Conservation (phyloP, 2,888 invertebrate species). For the Gandaritis pyraliata region DNA sequence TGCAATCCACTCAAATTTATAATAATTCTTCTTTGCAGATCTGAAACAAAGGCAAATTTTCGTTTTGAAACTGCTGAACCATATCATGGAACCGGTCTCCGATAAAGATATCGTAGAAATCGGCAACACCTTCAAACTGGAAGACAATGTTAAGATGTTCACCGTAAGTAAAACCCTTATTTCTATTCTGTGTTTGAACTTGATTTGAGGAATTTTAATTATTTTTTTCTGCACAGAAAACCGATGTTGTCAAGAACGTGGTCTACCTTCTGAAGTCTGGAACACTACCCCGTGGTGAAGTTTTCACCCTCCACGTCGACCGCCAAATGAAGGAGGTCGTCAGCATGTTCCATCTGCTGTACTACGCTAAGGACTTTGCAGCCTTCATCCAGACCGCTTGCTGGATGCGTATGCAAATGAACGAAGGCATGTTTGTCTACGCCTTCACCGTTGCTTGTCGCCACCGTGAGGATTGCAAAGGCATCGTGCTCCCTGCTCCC, state of each 20-base stretch:
- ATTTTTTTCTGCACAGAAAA: conserved; percentile 65
- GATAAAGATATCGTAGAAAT: conserved; percentile 75
- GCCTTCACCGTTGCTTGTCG: conserved; percentile 80
- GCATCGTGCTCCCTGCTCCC: conserved; percentile 81
- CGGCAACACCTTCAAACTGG: conserved; percentile 71
- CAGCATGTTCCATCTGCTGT: conserved; percentile 80
- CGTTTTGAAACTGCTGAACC: conserved; percentile 80
- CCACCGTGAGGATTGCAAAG: conserved; percentile 79
- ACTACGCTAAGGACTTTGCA: conserved; percentile 80
- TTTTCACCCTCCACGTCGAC: conserved; percentile 79
- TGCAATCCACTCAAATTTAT: no score
- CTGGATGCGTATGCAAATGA: conserved; percentile 80
- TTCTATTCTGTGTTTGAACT: no score
- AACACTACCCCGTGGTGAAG: conserved; percentile 81
- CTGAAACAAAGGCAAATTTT: conserved; percentile 75
- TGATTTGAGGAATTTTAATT: no score
- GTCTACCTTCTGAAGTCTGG: conserved; percentile 80
- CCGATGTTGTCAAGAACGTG: conserved; percentile 84
- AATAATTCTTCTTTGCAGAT: conserved; percentile 55
- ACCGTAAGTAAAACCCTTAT: conserved; percentile 53
- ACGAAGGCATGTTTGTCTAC: conserved; percentile 85
- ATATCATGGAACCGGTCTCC: conserved; percentile 75
- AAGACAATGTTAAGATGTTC: conserved; percentile 67
- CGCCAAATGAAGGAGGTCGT: conserved; percentile 80
- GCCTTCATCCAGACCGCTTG: conserved; percentile 79